phyloP scores from a whole-genome alignment of 2,888 invertebrate genomes.

The Macrosiphum euphorbiae region DNA sequence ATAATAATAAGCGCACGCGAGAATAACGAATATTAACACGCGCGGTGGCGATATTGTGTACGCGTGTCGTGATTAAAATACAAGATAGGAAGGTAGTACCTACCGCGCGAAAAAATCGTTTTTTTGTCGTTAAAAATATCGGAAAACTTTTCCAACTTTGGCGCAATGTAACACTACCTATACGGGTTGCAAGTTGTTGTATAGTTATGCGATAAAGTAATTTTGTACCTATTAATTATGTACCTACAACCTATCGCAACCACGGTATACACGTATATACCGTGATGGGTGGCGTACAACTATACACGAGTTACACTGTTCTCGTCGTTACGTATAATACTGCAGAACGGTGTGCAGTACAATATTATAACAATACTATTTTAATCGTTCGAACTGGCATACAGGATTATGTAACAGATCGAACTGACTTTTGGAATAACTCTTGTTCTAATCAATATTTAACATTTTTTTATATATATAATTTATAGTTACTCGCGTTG shows the following conservation, averaged over 20 bases:
- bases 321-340: background rate
- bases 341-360: background rate
- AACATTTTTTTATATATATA: no score
- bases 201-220: background rate
- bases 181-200: no score
- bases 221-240: background rate
- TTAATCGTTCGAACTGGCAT: background rate
- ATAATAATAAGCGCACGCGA: slow-evolving; percentile 22
- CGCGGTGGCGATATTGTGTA: background rate
- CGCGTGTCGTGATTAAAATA: slow-evolving; percentile 24
- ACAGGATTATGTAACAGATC: no score
- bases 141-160: slow-evolving; percentile 9
- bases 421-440: no score
- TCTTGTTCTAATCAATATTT: no score
- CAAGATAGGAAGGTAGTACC: background rate
- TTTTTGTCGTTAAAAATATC: slow-evolving; percentile 27
- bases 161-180: background rate
- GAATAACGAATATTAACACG: background rate
- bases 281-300: background rate
- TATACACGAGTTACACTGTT: background rate
- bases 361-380: background rate
- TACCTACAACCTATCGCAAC: background rate
- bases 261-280: background rate
- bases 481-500: no score
- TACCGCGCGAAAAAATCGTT: background rate